Evolutionary conservation across 2,797 vertebrate genomes (phyloP).

Genomic region (Synanceia verrucosa): DNA sequence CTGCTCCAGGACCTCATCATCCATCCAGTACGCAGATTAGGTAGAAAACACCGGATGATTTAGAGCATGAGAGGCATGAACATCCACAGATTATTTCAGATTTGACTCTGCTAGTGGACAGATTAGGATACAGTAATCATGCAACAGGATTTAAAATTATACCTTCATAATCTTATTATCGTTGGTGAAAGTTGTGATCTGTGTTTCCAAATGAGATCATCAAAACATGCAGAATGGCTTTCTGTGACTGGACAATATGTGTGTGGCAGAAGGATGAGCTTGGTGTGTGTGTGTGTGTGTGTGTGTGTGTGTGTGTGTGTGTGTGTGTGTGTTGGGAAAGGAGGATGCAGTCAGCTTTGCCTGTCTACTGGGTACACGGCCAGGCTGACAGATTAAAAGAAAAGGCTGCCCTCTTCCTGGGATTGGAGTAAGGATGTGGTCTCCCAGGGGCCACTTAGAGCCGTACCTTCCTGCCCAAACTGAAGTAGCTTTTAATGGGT

Average conservation of each 20-base stretch:
- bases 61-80: slow-evolving; percentile 3
- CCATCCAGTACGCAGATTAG: slow-evolving; percentile 12
- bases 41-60: slow-evolving; percentile 14
- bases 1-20: slow-evolving; percentile 12
- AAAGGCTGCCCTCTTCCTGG: slow-evolving; percentile 35
- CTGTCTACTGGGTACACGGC: slow-evolving; percentile 24
- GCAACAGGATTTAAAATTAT: slow-evolving; percentile 15
- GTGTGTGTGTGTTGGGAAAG: slow-evolving; percentile 33
- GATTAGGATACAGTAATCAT: slow-evolving; percentile 31
- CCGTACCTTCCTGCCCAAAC: neutral
- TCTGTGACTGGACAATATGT: slow-evolving; percentile 14
- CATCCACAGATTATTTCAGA: slow-evolving; percentile 31
- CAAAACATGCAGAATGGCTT: neutral
- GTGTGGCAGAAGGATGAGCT: slow-evolving; percentile 1
- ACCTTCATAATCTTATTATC: slow-evolving; percentile 17
- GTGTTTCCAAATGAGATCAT: neutral
- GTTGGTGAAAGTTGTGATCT: neutral
- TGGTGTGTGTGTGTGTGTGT: neutral
- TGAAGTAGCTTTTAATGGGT: neutral
- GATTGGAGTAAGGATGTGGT: slow-evolving; percentile 17
- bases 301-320: slow-evolving; percentile 1
- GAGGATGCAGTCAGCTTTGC: slow-evolving; percentile 46
- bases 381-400: slow-evolving; percentile 29
- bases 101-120: slow-evolving; percentile 9
- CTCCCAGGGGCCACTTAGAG: slow-evolving; percentile 4